A percentile compares a stretch with the other conserved stretches of the same genome.
Evolutionary conservation across 2,888 invertebrate genomes (phyloP).

Genomic region (Scaptodrosophila latifasciaeformis): DNA sequence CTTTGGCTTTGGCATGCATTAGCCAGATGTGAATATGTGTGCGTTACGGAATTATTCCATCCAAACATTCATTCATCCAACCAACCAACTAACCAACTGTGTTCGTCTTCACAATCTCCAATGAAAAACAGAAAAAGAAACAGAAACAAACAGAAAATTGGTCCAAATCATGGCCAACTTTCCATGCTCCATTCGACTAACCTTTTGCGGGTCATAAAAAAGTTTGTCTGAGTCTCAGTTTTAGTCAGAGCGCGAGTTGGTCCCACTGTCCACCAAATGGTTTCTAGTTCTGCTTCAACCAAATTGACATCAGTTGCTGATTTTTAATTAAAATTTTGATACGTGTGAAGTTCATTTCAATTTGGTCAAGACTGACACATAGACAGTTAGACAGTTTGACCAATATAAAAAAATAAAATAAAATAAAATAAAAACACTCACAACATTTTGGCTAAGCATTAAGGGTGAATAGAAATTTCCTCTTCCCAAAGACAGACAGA

Average conservation of each 20-base stretch:
- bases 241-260: not conserved
- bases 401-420: conserved; percentile 4
- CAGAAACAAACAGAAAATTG: not conserved
- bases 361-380: conserved; percentile 49
- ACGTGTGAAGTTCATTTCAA: conserved; percentile 69
- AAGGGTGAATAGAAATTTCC: conserved; percentile 3
- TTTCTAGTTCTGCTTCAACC: conserved; percentile 19
- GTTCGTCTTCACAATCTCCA: no score
- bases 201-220: no score
- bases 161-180: no score
- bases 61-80: conserved; percentile 22
- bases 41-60: conserved; percentile 51
- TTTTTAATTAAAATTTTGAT: conserved; percentile 68
- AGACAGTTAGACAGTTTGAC: conserved; percentile 34
- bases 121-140: not conserved
- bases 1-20: conserved; percentile 45
- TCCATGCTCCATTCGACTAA: not conserved
- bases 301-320: conserved; percentile 69
- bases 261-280: no score
- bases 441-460: conserved; percentile 8
- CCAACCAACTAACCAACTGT: no score
- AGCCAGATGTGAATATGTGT: conserved; percentile 61
- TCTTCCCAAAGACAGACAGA: not conserved
- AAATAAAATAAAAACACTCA: no score
- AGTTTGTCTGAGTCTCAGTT: not conserved